phyloP scores from a whole-genome alignment of 2,113 vertebrate species.

The Diphyllodes magnificus region DNA sequence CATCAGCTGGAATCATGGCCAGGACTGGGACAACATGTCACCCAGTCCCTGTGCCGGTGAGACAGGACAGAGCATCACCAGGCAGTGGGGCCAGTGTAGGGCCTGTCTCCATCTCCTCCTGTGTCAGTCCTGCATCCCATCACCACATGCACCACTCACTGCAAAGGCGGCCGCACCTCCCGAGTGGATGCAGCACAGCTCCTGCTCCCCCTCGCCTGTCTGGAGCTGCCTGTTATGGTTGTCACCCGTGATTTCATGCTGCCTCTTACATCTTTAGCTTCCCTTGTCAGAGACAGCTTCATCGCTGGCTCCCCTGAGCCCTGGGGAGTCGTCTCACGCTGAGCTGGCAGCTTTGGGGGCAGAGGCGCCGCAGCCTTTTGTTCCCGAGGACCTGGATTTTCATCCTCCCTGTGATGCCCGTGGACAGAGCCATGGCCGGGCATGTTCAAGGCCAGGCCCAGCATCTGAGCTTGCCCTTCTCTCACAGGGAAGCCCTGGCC shows the following conservation, averaged over 20 bases:
- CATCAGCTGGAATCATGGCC: background rate
- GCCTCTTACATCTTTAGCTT: conserved; percentile 69
- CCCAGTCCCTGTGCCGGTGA: rapidly evolving
- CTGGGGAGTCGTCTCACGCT: background rate
- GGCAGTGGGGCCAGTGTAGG: background rate
- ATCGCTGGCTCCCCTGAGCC: background rate
- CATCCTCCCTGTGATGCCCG: background rate
- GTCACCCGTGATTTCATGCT: conserved; percentile 73
- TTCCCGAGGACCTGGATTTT: background rate
- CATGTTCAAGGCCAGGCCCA: background rate
- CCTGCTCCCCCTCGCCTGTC: conserved; percentile 43
- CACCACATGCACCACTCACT: rapidly evolving
- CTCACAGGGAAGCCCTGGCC: background rate
- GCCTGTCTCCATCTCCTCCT: background rate
- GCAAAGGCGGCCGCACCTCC: background rate
- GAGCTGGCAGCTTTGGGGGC: background rate
- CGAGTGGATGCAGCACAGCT: conserved; percentile 11
- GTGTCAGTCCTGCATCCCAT: rapidly evolving
- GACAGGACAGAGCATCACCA: background rate
- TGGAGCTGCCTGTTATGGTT: conserved; percentile 64
- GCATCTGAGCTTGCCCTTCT: background rate
- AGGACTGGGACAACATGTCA: rapidly evolving
- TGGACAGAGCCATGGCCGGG: background rate
- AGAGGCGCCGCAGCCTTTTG: background rate
- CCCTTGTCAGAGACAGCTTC: conserved; percentile 64